A percentile compares a stretch with the other conserved stretches of the same genome.
phyloP scores from a whole-genome alignment of 2,113 vertebrate genomes.

The Apteryx mantelli region DNA sequence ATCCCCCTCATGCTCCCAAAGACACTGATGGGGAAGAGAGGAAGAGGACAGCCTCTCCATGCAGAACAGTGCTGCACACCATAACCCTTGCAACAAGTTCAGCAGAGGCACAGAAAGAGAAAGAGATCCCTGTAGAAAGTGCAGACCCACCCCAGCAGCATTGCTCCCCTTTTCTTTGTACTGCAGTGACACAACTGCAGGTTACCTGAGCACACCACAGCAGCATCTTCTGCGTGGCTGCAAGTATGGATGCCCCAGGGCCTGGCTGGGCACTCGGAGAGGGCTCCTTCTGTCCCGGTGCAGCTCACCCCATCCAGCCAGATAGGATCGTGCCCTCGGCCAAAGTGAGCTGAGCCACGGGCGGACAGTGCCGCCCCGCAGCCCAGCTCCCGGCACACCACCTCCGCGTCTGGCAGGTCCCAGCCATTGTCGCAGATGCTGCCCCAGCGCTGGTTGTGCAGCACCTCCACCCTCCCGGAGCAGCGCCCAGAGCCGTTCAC shows the following conservation, averaged over 20 bases:
- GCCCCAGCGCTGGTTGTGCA: slow-evolving; percentile 11
- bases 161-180: too few species aligned
- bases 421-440: neutral
- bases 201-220: neutral
- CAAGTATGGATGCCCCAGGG: slow-evolving; percentile 16
- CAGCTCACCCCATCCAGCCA: neutral
- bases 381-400: slow-evolving; percentile 15
- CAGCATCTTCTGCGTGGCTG: neutral
- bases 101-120: neutral
- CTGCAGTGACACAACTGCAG: neutral
- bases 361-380: neutral
- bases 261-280: neutral
- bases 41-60: neutral
- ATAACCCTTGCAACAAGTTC: neutral
- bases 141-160: neutral
- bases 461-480: slow-evolving; percentile 17
- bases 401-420: neutral
- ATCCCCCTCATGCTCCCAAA: neutral
- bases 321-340: neutral
- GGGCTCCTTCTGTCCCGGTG: neutral
- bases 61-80: too few species aligned
- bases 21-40: too few species aligned
- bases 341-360: neutral
- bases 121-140: neutral
- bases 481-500: neutral